Base-by-base conservation (phyloP, 37 sponge, comb jelly and placozoan species). In the Amphimedon queenslandica region DNA sequence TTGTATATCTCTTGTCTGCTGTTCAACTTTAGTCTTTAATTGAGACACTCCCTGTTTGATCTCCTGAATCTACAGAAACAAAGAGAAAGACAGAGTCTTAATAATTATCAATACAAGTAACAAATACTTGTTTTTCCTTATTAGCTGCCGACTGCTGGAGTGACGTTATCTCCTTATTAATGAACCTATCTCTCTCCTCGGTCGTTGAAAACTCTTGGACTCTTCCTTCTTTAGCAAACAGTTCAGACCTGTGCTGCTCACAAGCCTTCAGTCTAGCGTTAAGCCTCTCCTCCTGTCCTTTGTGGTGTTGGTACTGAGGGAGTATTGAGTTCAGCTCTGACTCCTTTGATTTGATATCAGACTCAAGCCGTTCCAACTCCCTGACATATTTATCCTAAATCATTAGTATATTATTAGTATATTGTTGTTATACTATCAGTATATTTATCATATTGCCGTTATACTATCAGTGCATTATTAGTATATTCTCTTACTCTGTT, bases 171-270 rank as follows among this genome's bases (percentile, higher is more conserved):
- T 83, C 98, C 80, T 75, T 77, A 35, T 81, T 91, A 37, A 97
- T 87, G 92, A 92, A 97, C 18, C 39, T 55, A 73, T 97, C 98
- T 57, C 94, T 77, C 70, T 97, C 89, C 28, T 83, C 68, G 28
- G 73, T 74, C 55, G 58, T 80, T 28, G 72, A 47, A 68, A 94
- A 97, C 75, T 88, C 88, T 70, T 84, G 80, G 0, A 86, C 89
- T 63, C 94, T 61, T 1, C 97, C 97, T 64, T 97, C 89, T 82
- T 97, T 97, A 34, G 92, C 98, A 58, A 90, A 93, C 68, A 97
- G 87, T 77, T 92, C 94, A 25, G 92, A 76, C n/a, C 83, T 69
- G 5, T 90, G 74, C 84, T 93, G 90, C 55, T 96, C 93, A 82
- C 77, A 82, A 16, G 58, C 77, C 61, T 76, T 78, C 73, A 91